A percentile compares a stretch with the other conserved stretches of the same genome.
Conservation (phyloP, 2,888 invertebrate species). For the Sericinus montela region DNA sequence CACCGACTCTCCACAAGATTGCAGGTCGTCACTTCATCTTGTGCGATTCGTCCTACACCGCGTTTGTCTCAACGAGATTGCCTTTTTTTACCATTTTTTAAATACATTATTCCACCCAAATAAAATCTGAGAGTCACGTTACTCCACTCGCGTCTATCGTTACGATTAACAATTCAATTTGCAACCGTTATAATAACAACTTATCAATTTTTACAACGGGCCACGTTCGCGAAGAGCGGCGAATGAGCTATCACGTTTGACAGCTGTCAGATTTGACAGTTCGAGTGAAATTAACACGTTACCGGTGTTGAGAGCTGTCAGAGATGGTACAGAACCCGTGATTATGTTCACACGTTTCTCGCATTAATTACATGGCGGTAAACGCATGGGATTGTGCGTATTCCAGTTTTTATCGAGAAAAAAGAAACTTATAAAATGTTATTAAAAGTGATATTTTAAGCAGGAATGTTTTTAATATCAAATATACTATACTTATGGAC, state of each 20-base stretch:
- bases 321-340: slow-evolving; percentile 51
- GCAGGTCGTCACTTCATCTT: no score
- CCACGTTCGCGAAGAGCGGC: slow-evolving; percentile 42
- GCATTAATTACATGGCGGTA: slow-evolving; percentile 63
- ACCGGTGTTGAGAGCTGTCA: slow-evolving; percentile 47
- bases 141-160: slow-evolving; percentile 5
- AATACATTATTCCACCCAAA: no score
- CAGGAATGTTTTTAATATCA: neutral
- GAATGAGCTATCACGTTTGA: slow-evolving; percentile 39
- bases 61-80: no score
- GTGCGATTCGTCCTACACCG: no score
- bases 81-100: no score
- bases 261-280: slow-evolving; percentile 56
- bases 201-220: slow-evolving; percentile 54
- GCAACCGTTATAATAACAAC: slow-evolving; percentile 60
- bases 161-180: slow-evolving; percentile 49
- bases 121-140: slow-evolving; percentile 4
- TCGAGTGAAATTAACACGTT: slow-evolving; percentile 54
- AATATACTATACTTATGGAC: neutral
- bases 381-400: slow-evolving; percentile 16
- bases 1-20: no score
- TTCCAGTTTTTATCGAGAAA: neutral
- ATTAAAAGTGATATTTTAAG: neutral
- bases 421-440: neutral
- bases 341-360: slow-evolving; percentile 64